Base-by-base conservation (phyloP, 2,797 vertebrate genomes). In the Oryzias sinensis region DNA sequence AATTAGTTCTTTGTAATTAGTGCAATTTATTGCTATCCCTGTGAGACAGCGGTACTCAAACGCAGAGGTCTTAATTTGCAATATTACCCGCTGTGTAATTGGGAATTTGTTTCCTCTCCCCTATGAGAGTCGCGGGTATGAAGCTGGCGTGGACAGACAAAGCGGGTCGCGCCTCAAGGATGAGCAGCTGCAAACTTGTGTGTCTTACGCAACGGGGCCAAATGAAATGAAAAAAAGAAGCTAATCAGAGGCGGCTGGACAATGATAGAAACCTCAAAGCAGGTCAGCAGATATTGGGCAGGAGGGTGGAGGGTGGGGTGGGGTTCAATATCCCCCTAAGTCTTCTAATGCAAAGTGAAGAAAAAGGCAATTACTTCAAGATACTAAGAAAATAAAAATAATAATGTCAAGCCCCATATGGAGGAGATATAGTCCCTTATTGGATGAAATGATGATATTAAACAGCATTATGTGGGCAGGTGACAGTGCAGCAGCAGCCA, bases 1-100 rank as follows among this genome's bases (percentile, higher is more conserved):
- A 87, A 87, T 87, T 86, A 87, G 80, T 84, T 86, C 74, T 77
- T 83, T 80, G 85, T 84, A 85, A 88, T 87, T 86, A 88, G 87
- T 54, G 64, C 78, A 84, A 89, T 89, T 87, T 88, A 86, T 87
- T 85, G 79, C 82, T 77, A 79, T 84, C 75, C 85, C 85, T 82
- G 49, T 48, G 81, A 82, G 82, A 85, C 73, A 18, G 33, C 17
- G 56, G 58, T 56, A 50, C 72, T 80, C 59, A 65, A 83, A 83
- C 81, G 61, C 81, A 77, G 68, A 86, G 85, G 82, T 86, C 81
- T 83, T 82, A 79, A 83, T 87, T 86, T 84, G 85, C 75, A 76
- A 82, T 84, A 84, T 86, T 86, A 86, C 75, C 65, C 57, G 56
- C 43, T 78, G 65, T 64, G 66, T 85, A 88, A 86, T 85, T 84